phyloP scores from a whole-genome alignment of 92 coral and sea anemone species.

The Zoanthus gigantus region DNA sequence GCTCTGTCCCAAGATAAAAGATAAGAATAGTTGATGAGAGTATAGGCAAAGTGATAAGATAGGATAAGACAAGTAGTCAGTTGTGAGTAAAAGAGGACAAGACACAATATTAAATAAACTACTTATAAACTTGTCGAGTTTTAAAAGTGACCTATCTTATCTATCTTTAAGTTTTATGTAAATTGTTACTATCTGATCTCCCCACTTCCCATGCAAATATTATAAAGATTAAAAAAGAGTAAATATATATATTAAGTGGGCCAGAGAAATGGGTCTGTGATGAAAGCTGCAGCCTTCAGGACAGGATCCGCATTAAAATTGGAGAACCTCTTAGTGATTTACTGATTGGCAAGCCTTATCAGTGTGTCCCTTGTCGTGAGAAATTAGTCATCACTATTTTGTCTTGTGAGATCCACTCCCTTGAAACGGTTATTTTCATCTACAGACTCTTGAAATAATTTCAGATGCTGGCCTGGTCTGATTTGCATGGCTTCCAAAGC shows the following conservation, averaged over 20 bases:
- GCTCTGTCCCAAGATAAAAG: constrained; percentile 26
- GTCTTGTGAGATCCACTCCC: background rate
- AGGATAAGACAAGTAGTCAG: background rate
- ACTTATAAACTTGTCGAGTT: no score
- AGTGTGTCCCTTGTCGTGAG: background rate
- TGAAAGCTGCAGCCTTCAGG: constrained; percentile 2
- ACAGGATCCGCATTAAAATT: background rate
- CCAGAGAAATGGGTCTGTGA: constrained; percentile 47
- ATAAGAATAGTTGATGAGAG: constrained; percentile 24
- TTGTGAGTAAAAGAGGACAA: no score
- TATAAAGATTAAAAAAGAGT: no score
- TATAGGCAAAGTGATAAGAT: constrained; percentile 23
- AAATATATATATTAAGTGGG: constrained; percentile 13
- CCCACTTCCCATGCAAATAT: no score
- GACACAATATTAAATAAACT: no score
- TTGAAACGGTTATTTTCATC: background rate
- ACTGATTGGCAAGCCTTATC: background rate
- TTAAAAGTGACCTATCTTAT: no score
- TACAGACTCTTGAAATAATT: constrained; percentile 28
- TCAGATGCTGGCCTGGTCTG: constrained; percentile 31
- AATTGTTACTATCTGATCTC: no score
- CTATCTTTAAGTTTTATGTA: background rate
- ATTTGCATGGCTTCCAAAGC: constrained; percentile 15
- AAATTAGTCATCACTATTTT: constrained; percentile 4
- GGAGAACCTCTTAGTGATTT: background rate